These are phyloP conservation scores for Carpatolechia fugitivella DNA, from an alignment of 2,888 invertebrate genomes.

Conservation along the genomic window DNA sequence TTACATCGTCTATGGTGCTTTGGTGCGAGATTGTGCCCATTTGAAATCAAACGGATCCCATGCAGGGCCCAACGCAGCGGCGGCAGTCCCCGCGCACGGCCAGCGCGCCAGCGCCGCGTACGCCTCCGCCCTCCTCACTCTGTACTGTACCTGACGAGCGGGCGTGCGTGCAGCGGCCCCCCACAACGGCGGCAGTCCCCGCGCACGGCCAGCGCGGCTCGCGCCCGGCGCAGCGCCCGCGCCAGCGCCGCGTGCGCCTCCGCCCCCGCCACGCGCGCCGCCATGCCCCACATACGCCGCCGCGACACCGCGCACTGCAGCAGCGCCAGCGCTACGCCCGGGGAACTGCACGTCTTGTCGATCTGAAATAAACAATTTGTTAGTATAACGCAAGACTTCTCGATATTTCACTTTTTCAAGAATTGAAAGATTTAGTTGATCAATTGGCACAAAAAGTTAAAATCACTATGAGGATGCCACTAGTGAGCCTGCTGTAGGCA, in stretches of 20 bases:
- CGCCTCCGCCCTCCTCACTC: no score
- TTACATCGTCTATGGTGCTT: no score
- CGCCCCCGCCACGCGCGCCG: slow-evolving; percentile 39
- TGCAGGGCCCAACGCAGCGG: no score
- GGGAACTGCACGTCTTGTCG: slow-evolving; percentile 37
- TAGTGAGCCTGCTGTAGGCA: neutral
- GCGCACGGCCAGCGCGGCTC: slow-evolving; percentile 53
- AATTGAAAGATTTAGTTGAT: no score
- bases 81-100: no score
- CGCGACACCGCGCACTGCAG: slow-evolving; percentile 37
- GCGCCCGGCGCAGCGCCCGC: slow-evolving; percentile 48
- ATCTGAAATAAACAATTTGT: slow-evolving; percentile 16
- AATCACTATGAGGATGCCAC: no score
- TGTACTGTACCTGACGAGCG: slow-evolving; percentile 18
- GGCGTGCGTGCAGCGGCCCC: neutral
- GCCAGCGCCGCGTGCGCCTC: slow-evolving; percentile 52
- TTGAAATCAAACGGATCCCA: no score
- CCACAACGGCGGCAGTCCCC: slow-evolving; percentile 54
- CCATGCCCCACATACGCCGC: slow-evolving; percentile 39
- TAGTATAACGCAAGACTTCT: no score
- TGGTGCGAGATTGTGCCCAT: no score
- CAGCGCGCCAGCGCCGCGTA: no score
- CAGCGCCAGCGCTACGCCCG: slow-evolving; percentile 42
- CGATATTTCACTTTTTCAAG: no score
- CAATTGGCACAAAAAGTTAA: no score